Base-by-base conservation (phyloP, 2,113 vertebrate genomes). In the Athene cunicularia region DNA sequence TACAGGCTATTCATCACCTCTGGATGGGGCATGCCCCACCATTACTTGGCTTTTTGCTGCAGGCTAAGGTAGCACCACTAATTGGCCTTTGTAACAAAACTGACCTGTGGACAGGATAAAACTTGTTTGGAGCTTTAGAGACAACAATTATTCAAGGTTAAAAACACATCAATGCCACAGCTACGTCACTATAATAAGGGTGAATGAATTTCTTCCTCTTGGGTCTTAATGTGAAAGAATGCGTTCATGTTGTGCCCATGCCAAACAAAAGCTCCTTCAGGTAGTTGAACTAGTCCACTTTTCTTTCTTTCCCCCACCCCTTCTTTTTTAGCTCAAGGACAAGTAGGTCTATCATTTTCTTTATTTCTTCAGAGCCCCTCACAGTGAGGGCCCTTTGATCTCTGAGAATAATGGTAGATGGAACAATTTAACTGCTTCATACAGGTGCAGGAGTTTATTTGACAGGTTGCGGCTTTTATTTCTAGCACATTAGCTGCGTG, bases 61-160 rank as follows among this genome's bases (percentile, higher is more conserved):
- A 99, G 99, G 99, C 99, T 98, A 99, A 99, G 99, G 99, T 99
- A 99, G 99, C 98, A 98, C 98, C 97, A 98, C 99, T 99, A 99
- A 99, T 99, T 99, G 99, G 99, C 99, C 98, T 99, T 99, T 99
- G 99, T 99, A 99, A 99, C 99, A 99, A 99, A 99, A 99, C 99
- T 99, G 99, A 99, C 99, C 99, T 99, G 98, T 98, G 99, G 99
- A 99, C 99, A 99, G 99, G 99, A 99, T 99, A 98, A 98, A 98
- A 99, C 99, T 99, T 99, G 99, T 98, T 98, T 98, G 98, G 98
- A 98, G 98, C 98, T 98, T 97, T 98, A 98, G 98, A 98, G 98
- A 98, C 97, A 98, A 98, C 99, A 99, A 99, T 99, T 98, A 98
- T 99, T 98, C 98, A 98, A 98, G 98, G 98, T 98, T 98, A 98